These are phyloP conservation scores for Dascillus cervinus DNA, from an alignment of 2,888 invertebrate genomes.

Conservation along the genomic window DNA sequence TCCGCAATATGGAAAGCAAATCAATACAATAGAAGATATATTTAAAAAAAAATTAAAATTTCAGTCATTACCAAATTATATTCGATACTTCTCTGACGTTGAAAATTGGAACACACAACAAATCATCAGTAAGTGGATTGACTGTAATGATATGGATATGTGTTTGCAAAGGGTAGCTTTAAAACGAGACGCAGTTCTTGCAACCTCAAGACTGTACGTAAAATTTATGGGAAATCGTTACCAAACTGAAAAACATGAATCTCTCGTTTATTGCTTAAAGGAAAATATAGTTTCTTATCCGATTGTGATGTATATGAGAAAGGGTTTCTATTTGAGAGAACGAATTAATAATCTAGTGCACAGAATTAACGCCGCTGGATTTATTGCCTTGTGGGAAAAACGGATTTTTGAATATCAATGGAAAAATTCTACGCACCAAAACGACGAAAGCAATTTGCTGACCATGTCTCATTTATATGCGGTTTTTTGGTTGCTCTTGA, in stretches of 20 bases:
- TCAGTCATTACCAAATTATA: too few relatives aligned
- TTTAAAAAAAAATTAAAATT: conserved; percentile 20
- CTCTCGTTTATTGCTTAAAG: conserved; percentile 25
- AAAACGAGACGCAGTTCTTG: conserved; percentile 22
- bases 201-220: conserved; percentile 27
- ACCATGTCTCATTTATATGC: conserved; percentile 5
- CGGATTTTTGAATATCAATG: conserved; percentile 17
- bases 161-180: conserved; percentile 24
- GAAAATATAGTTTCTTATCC: conserved; percentile 30
- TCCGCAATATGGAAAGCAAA: conserved; percentile 24
- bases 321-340: conserved; percentile 31
- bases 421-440: conserved; percentile 1
- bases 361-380: conserved; percentile 29
- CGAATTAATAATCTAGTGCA: conserved; percentile 26
- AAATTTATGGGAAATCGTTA: conserved; percentile 26
- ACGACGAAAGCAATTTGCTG: background rate
- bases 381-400: conserved; percentile 23
- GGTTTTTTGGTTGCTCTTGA: conserved; percentile 7
- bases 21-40: conserved; percentile 22
- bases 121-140: conserved; percentile 5
- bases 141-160: conserved; percentile 18
- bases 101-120: conserved; percentile 11
- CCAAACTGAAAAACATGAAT: conserved; percentile 20
- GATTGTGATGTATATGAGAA: conserved; percentile 32
- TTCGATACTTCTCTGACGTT: conserved; percentile 19